Base-by-base conservation (phyloP, 2,113 vertebrate genomes). In the Xiphophorus hellerii region DNA sequence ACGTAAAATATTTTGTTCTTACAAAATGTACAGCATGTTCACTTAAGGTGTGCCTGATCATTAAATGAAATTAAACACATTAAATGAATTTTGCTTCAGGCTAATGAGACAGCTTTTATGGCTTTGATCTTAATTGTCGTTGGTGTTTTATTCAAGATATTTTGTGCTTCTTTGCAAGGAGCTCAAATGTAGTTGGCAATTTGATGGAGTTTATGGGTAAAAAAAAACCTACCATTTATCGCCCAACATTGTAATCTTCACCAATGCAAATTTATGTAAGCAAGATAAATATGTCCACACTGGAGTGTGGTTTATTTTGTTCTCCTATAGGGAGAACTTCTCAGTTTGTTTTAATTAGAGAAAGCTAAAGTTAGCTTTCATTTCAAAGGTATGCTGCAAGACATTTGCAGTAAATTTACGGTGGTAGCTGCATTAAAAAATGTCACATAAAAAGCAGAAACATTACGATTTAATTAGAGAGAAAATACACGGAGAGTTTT, bases 161-260 rank as follows among this genome's bases (percentile, higher is more conserved):
- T 74, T 29, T 78, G 30, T 75, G 68, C 71, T 69, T 74, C 48
- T 78, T 73, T 73, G 27, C 83, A 85, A 89, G 86, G 83, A 74
- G 71, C 73, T 82, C 73, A 83, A 48, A 80, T 44, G 12, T 76
- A 71, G 66, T 83, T 82, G 86, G 13, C n/a, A 58, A 61, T 37
- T 15, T 8, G 74, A 82, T 66, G 71, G 84, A 44, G 42, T 74
- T 75, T 29, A 83, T 83, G 88, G 84, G 80, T 77, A 81, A 84
- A 87, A 37, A 35, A 35, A 35, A 69, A 85, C 68, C 65, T 78
- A 61, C 73, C 63, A 74, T 7, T 58, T 62, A 83, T 92, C 87
- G 79, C 84, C 88, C 90, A 69, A 61, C 20, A 25, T n/a, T 14
- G 31, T 0, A 2, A 65, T 22, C n/a, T 74, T 27, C 5, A 0